Conservation (phyloP, 2,888 invertebrate genomes). For the Synanthedon vespiformis region DNA sequence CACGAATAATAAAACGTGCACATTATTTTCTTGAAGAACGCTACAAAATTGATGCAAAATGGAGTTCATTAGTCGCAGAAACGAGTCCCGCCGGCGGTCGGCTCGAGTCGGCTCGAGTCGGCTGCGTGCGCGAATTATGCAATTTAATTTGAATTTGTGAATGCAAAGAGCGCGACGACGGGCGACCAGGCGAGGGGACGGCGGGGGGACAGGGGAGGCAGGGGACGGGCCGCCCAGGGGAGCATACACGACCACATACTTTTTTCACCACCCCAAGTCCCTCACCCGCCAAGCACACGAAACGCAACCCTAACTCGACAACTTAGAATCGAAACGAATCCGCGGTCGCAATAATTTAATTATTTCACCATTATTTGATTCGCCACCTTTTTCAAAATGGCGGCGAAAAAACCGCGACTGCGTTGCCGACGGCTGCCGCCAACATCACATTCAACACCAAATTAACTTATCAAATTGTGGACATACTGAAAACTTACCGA, state of each 20-base stretch:
- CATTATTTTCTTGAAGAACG: constrained; percentile 1
- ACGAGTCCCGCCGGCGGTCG: constrained; percentile 12
- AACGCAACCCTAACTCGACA: constrained; percentile 33
- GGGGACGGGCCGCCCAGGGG: constrained; percentile 32
- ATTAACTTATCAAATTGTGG: no score
- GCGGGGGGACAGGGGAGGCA: constrained; percentile 8
- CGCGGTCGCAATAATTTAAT: constrained; percentile 46
- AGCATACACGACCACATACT: constrained; percentile 29
- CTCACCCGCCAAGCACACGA: constrained; percentile 21
- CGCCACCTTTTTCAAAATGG: constrained; percentile 68
- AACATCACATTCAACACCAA: no score
- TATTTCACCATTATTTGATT: constrained; percentile 67
- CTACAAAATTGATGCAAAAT: constrained; percentile 14
- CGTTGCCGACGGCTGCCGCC: not conserved
- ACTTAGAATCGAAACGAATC: constrained; percentile 26
- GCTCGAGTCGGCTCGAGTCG: constrained; percentile 7
- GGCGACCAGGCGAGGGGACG: constrained; percentile 14
- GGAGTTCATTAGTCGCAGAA: constrained; percentile 54
- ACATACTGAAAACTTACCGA: no score
- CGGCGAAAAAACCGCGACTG: constrained; percentile 22
- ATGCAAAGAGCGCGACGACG: constrained; percentile 22
- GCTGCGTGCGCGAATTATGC: constrained; percentile 44
- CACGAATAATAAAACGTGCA: not conserved
- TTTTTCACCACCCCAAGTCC: constrained; percentile 45
- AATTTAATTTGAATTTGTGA: constrained; percentile 61